These are phyloP conservation scores for Sminthurides aquaticus DNA, from an alignment of 2,888 invertebrate species.

Conservation along the genomic window DNA sequence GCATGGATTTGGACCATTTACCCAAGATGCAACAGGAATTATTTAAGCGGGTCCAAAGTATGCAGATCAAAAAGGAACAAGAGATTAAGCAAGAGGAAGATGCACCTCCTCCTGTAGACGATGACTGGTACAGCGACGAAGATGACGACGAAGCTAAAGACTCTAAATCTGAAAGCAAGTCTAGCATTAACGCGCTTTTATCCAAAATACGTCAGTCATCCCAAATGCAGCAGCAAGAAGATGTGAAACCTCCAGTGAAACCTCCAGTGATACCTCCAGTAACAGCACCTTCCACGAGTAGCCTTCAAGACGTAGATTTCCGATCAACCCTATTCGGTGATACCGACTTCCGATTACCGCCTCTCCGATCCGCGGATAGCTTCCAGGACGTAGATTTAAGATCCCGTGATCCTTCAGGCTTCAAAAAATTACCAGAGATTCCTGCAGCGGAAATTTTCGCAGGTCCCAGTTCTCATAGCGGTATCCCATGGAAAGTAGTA, in stretches of 20 bases:
- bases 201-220: constrained; percentile 35
- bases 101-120: constrained; percentile 47
- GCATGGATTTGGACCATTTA: constrained; percentile 53
- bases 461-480: constrained; percentile 67
- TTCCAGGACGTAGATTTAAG: constrained; percentile 64
- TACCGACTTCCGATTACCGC: constrained; percentile 57
- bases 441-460: constrained; percentile 83
- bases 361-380: constrained; percentile 44
- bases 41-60: constrained; percentile 60
- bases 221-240: background rate
- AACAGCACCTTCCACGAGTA: background rate
- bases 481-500: constrained; percentile 60
- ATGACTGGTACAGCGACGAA: constrained; percentile 70
- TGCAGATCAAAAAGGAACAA: constrained; percentile 53
- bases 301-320: constrained; percentile 30
- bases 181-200: constrained; percentile 36
- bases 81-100: constrained; percentile 47
- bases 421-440: constrained; percentile 58
- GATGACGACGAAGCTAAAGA: constrained; percentile 56
- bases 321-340: constrained; percentile 51
- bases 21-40: constrained; percentile 61
- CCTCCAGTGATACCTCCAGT: background rate
- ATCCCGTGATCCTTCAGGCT: constrained; percentile 46
- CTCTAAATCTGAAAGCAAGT: constrained; percentile 33
- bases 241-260: background rate